These are phyloP conservation scores for Polydrusus tereticollis DNA, from an alignment of 2,888 invertebrate species.

Conservation along the genomic window DNA sequence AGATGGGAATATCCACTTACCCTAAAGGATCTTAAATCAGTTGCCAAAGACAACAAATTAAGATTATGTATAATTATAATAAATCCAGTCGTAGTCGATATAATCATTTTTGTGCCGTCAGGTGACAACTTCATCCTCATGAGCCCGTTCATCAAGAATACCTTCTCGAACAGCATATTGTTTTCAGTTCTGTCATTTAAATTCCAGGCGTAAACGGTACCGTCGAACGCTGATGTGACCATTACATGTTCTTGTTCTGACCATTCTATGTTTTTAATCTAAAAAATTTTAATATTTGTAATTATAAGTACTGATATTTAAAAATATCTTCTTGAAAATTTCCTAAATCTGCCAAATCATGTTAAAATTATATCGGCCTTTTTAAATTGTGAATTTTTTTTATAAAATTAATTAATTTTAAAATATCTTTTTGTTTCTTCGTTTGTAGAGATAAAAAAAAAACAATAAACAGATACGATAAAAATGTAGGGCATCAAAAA, in stretches of 20 bases:
- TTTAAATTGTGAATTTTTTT: too few relatives aligned
- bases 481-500: too few relatives aligned
- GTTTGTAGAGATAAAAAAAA: too few relatives aligned
- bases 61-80: slow-evolving; percentile 91
- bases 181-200: slow-evolving; percentile 88
- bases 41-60: slow-evolving; percentile 81
- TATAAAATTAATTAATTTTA: too few relatives aligned
- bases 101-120: slow-evolving; percentile 87
- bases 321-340: too few relatives aligned
- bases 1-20: too few relatives aligned
- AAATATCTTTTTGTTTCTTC: too few relatives aligned
- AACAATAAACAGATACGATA: too few relatives aligned
- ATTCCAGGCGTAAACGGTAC: slow-evolving; percentile 94
- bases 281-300: background rate
- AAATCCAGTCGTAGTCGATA: slow-evolving; percentile 92
- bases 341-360: too few relatives aligned
- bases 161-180: slow-evolving; percentile 82
- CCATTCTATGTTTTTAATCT: slow-evolving; percentile 93
- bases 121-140: slow-evolving; percentile 92
- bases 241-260: slow-evolving; percentile 86
- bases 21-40: slow-evolving; percentile 87
- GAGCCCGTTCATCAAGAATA: slow-evolving; percentile 86
- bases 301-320: background rate
- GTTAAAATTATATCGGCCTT: too few relatives aligned
- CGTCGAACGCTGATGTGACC: slow-evolving; percentile 93